Evolutionary conservation across 2,113 vertebrate species (phyloP).

Genomic region (Hippocampus barbouri): DNA sequence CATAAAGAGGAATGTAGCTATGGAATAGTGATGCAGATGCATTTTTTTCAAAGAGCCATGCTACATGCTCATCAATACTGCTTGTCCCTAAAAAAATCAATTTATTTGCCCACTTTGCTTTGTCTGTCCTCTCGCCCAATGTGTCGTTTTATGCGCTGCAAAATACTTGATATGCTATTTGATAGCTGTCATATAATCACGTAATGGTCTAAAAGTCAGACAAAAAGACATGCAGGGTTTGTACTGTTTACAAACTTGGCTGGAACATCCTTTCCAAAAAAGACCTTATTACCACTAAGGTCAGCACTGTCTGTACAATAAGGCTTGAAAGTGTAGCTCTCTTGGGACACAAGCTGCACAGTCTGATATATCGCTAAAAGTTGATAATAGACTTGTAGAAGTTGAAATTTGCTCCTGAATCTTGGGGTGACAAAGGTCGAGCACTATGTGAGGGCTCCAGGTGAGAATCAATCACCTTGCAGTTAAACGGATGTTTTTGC

Average conservation of each 20-base stretch:
- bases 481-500: constrained; percentile 46
- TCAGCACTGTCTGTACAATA: constrained; percentile 24
- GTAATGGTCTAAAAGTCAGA: constrained; percentile 6
- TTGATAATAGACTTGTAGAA: constrained; percentile 30
- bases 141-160: not conserved
- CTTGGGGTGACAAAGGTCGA: constrained; percentile 33
- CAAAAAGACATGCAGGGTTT: constrained; percentile 16
- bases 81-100: too few species aligned
- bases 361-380: constrained; percentile 22
- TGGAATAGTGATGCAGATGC: not conserved
- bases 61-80: too few species aligned
- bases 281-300: constrained; percentile 22
- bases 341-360: constrained; percentile 19
- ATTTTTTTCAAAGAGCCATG: not conserved
- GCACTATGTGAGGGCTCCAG: constrained; percentile 24
- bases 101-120: too few species aligned
- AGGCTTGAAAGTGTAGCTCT: constrained; percentile 16
- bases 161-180: not conserved
- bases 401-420: constrained; percentile 36
- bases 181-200: not conserved
- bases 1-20: not conserved
- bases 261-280: constrained; percentile 20
- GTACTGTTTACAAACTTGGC: constrained; percentile 8
- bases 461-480: constrained; percentile 44
- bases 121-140: too few species aligned